These are phyloP conservation scores for Tetramorium alpestre DNA, from an alignment of 1,140 invertebrate genomes.

Conservation along the genomic window DNA sequence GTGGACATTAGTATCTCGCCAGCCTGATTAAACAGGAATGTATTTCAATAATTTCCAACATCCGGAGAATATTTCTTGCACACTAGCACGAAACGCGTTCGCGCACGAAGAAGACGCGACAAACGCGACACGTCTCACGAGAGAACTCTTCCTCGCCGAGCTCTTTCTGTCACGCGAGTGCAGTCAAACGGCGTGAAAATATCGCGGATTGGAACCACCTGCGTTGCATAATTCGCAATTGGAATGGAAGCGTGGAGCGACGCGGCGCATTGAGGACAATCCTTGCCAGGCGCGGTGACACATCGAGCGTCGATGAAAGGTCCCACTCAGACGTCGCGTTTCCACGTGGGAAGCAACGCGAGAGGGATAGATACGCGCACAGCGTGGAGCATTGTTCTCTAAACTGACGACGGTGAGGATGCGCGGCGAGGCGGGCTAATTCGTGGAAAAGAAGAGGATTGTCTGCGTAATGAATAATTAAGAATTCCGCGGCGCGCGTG, in stretches of 20 bases:
- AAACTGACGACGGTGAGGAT: neutral
- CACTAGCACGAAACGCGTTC: neutral
- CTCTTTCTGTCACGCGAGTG: constrained; percentile 13
- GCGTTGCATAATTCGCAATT: neutral
- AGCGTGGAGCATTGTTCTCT: constrained; percentile 2
- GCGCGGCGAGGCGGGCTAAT: constrained; percentile 4
- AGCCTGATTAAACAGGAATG: neutral
- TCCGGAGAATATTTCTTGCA: neutral
- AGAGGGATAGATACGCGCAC: neutral
- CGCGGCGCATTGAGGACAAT: neutral
- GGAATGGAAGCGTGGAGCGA: constrained; percentile 22
- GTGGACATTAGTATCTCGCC: too few species aligned
- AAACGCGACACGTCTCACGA: neutral
- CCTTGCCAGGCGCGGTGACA: constrained; percentile 20
- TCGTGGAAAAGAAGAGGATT: constrained; percentile 1
- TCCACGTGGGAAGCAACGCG: constrained; percentile 39
- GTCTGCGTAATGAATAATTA: constrained; percentile 28
- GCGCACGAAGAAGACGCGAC: neutral
- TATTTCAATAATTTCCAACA: neutral
- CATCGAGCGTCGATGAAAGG: constrained; percentile 40
- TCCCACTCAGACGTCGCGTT: constrained; percentile 35
- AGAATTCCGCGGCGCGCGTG: neutral
- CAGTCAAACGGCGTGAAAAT: constrained; percentile 38
- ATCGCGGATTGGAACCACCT: constrained; percentile 35
- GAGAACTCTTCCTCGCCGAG: neutral